Base-by-base conservation (phyloP, 2,888 invertebrate genomes). In the Apantesis nais region DNA sequence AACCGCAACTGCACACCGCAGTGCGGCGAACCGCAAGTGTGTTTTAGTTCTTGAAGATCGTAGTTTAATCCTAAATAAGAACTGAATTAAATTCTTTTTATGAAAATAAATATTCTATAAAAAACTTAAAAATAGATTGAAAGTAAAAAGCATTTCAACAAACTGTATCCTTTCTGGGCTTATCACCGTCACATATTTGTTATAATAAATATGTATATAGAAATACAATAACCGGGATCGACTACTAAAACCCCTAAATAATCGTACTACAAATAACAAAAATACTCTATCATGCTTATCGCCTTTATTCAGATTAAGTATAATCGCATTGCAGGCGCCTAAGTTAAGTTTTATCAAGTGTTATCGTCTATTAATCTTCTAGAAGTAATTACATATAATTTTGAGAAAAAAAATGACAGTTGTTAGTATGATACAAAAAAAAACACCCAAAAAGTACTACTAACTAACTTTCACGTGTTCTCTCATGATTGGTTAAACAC, bases 81-180 rank as follows among this genome's bases (percentile, higher is more conserved):
- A n/a, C n/a, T n/a, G n/a, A n/a, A n/a, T n/a, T n/a, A n/a, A n/a
- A n/a, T n/a, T n/a, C n/a, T n/a, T n/a, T n/a, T n/a, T n/a, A n/a
- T n/a, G n/a, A 67, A 67, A 72, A 76, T 70, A 74, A 67, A 78
- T 78, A 71, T 76, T 29, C 39, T 19, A 41, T 16, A 64, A 31
- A 41, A 52, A 55, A 55, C 19, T 7, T 5, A 34, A 31, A 41
- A 9, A 29, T 14, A 25, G 5, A 16, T 29, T 29, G 25, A 12
- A 55, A 39, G 8, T 11, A 39, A 11, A 9, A 19, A 19, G 9
- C 22, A 48, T 48, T 22, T 48, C 7, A 48, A 22, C 22, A 0
- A 34, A 4, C 34, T 58, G 29, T 58, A n/a, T n/a, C n/a, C n/a
- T 29, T 58, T 9, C 48, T n/a, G 39, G 11, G 39, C 39, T 39